Conservation (phyloP, 2,888 invertebrate species). For the Tuberolachnus salignus region DNA sequence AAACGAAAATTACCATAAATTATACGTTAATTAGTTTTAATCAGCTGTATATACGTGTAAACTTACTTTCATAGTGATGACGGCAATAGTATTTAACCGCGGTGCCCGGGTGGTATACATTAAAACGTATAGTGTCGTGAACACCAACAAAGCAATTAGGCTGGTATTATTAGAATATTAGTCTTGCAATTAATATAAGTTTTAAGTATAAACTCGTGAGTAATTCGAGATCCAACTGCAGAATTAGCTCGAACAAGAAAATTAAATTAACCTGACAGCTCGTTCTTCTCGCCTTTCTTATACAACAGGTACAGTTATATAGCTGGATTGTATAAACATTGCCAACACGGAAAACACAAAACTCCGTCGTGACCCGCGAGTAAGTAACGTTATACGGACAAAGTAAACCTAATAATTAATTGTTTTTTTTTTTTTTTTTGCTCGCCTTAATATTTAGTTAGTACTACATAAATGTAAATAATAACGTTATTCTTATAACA, state of each 20-base stretch:
- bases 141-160: slow-evolving; percentile 47
- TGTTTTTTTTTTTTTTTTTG: background rate
- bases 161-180: slow-evolving; percentile 45
- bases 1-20: slow-evolving; percentile 21
- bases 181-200: slow-evolving; percentile 45
- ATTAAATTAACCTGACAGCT: slow-evolving; percentile 43
- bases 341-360: background rate
- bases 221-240: background rate
- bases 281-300: background rate
- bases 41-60: slow-evolving; percentile 25
- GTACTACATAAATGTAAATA: too few relatives aligned
- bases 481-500: too few relatives aligned
- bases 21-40: slow-evolving; percentile 28
- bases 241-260: slow-evolving; percentile 21
- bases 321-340: slow-evolving; percentile 6
- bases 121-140: slow-evolving; percentile 1
- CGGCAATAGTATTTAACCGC: too few relatives aligned
- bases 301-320: too few relatives aligned
- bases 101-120: background rate
- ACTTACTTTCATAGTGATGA: too few relatives aligned
- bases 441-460: too few relatives aligned
- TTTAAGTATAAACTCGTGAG: slow-evolving; percentile 5
- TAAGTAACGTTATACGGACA: background rate
- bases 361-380: background rate
- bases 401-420: background rate